A percentile compares a stretch with the other conserved stretches of the same genome.
Evolutionary conservation across 2,113 vertebrate genomes (phyloP).

Genomic region (rat (Rattus norvegicus)): GRCr8 NC_086024.1:136861001-136861500

Average conservation of each 20-base stretch:
- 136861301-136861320: not conserved
- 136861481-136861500: not conserved
- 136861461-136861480: not conserved
- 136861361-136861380: not conserved
- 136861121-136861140: not conserved
- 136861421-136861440: not conserved
- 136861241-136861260: not conserved
- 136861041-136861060: not conserved
- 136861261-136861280: no score
- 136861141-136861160: not conserved
- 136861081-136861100: not conserved
- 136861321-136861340: not conserved
- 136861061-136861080: no score
- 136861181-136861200: not conserved
- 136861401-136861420: not conserved
- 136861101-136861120: not conserved
- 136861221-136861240: not conserved
- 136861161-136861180: not conserved
- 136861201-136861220: not conserved
- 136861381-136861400: no score
- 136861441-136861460: accelerated
- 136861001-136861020: no score
- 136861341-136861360: not conserved
- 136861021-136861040: not conserved
- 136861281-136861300: not conserved